phyloP scores from a whole-genome alignment of 2,797 vertebrate species.

The Gallinago solitaria region DNA sequence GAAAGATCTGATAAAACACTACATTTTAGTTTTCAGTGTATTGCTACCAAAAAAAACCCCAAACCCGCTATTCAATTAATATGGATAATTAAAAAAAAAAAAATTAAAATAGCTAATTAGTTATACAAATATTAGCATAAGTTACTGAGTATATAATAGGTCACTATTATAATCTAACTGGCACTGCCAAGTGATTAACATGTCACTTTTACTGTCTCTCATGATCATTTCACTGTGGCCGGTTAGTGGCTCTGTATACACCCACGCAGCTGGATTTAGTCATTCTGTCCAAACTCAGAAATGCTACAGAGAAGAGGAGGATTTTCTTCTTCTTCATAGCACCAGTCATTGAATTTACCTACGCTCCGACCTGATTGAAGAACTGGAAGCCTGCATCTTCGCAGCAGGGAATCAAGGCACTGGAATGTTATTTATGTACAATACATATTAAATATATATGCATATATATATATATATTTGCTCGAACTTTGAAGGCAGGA shows the following conservation, averaged over 20 bases:
- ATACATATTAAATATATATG: not conserved
- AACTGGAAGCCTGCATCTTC: not conserved
- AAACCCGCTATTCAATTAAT: not conserved
- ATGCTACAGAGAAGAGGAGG: not conserved
- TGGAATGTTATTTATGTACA: not conserved
- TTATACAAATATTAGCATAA: not conserved
- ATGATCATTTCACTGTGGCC: not conserved
- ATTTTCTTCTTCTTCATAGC: not conserved
- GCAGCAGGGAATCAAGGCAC: not conserved
- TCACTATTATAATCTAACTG: not conserved
- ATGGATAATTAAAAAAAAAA: not conserved
- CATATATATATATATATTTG: not conserved
- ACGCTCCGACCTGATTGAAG: fast-evolving
- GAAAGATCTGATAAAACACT: not conserved
- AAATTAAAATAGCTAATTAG: not conserved
- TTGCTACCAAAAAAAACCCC: not conserved
- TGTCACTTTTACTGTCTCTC: not conserved
- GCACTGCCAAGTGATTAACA: not conserved
- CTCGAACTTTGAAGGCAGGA: not conserved
- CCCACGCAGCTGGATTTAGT: not conserved
- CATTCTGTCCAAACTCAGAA: not conserved
- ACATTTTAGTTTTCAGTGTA: not conserved
- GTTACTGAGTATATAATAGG: no score
- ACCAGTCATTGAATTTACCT: not conserved
- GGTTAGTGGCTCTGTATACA: not conserved